Conservation (phyloP, 1,140 invertebrate genomes). For the Bactericera cockerelli region DNA sequence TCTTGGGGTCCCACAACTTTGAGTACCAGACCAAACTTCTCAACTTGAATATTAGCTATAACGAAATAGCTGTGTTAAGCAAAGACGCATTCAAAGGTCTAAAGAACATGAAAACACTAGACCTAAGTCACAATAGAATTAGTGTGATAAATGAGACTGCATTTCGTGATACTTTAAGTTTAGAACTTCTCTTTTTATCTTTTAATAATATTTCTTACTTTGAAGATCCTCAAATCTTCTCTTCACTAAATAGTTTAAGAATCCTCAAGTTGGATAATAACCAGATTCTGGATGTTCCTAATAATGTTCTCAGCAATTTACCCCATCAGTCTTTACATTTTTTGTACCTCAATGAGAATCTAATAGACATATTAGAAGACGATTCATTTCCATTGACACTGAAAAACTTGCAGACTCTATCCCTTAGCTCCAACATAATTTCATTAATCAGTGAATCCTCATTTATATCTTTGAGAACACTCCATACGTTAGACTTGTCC, state of each 20-base stretch:
- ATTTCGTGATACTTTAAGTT: conserved; percentile 49
- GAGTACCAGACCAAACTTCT: conserved; percentile 50
- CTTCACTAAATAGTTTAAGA: conserved; percentile 47
- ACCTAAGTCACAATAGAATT: conserved; percentile 63
- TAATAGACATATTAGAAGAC: conserved; percentile 47
- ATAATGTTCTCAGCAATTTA: conserved; percentile 36
- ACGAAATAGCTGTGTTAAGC: conserved; percentile 47
- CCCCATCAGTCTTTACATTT: conserved; percentile 34
- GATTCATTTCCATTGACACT: conserved; percentile 45
- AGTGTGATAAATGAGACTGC: conserved; percentile 47
- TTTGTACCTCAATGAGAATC: conserved; percentile 52
- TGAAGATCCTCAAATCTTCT: conserved; percentile 49
- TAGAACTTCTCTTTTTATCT: conserved; percentile 56
- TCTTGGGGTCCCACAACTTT: conserved; percentile 62
- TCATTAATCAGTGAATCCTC: conserved; percentile 45
- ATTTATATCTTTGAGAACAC: conserved; percentile 46
- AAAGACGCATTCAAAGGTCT: conserved; percentile 63
- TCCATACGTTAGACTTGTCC: conserved; percentile 57
- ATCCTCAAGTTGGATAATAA: conserved; percentile 55
- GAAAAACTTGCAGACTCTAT: conserved; percentile 43
- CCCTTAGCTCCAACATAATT: conserved; percentile 55
- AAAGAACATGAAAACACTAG: conserved; percentile 43
- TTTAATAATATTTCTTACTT: conserved; percentile 56
- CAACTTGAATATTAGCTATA: conserved; percentile 57
- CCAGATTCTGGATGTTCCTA: conserved; percentile 56